Evolutionary conservation across 2,888 invertebrate genomes (phyloP), one percentile per base, ranked within the genome.

Genomic region (Harmothoe impar): DNA sequence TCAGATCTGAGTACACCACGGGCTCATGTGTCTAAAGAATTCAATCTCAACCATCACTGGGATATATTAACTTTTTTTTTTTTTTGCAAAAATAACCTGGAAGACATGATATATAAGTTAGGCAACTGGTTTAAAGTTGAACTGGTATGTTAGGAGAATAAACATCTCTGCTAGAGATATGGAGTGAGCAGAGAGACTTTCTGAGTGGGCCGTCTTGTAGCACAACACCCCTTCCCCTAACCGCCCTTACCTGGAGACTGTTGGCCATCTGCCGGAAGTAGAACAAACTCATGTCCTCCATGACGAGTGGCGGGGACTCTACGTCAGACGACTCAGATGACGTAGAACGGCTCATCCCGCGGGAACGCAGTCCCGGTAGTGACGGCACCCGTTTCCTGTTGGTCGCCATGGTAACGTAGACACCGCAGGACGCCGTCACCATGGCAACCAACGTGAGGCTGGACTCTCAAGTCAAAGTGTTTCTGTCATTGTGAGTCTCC

Each of bases 221-320:
- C n/a, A n/a, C n/a, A n/a, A n/a, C n/a, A n/a, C n/a, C n/a, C n/a
- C n/a, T n/a, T n/a, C n/a, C n/a, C n/a, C n/a, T 43, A 43, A 43
- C 43, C 3, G 10, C 10, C 10, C 43, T 88, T 56, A 88, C 88
- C 88, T 88, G 52, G 0, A 88, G 56, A 88, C 88, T 88, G 88
- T 31, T 88, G 56, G 88, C 88, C 15, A 88, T 25, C 88, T 88
- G 88, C 15, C 52, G 52, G 23, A 31, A 54, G 88, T 88, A 88
- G 88, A 88, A 88, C 25, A 88, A 3, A 29, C 52, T 51, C 88
- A 88, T 52, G 33, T 88, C 88, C 56, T 56, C 88, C 54, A 88
- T 20, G 20, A 88, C 31, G 20, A 88, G 52, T 10, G 52, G 56
- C 3, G 52, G 56, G 7, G 54, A 88, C 12, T 54, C 54, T n/a